Base-by-base conservation (phyloP, 1,140 invertebrate species). In the Atta colombica region DNA sequence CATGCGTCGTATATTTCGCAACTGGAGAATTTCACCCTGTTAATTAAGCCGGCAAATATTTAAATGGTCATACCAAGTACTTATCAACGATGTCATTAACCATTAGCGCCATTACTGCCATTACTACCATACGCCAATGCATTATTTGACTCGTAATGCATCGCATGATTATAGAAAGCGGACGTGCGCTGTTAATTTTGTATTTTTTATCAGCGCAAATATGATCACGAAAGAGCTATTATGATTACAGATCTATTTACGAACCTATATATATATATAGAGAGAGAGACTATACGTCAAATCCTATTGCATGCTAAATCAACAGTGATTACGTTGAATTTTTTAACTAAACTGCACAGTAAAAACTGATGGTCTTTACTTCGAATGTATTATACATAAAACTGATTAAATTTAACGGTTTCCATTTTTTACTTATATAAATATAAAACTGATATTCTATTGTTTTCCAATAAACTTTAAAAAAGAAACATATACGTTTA, bases 41-140 rank as follows among this genome's bases (percentile, higher is more conserved):
- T 16, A 58, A 72, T 82, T 49, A 49, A 74, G 25, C 25, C 14
- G 18, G 18, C 69, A 45, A 61, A 74, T 75, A 84, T 84, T 74
- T 84, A 75, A 84, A 51, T 28, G 18, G 8, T 18, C 7, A 7
- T 74, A 74, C 28, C n/a, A 61, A 21, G 55, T 74, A 35, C 80
- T 84, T 75, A 84, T 75, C 80, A 75, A 61, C 69, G 28, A 84
- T 39, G 69, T 84, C 80, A 75, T 84, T 84, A 84, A 51, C 80
- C 80, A 63, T 75, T 84, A 84, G 68, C 55, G 21, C 69, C 55
- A 84, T 84, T 84, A 74, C n/a, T 35, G 10, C 28, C 49, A 51
- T 14, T 25, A 25, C 58, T 51, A 53, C 69, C 55, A 39, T 75
- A 39, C 25, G 55, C 53, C 10, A 39, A 75, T 84, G 55, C 55